Evolutionary conservation across 2,797 vertebrate species (phyloP).

Genomic region (Dallia pectoralis): DNA sequence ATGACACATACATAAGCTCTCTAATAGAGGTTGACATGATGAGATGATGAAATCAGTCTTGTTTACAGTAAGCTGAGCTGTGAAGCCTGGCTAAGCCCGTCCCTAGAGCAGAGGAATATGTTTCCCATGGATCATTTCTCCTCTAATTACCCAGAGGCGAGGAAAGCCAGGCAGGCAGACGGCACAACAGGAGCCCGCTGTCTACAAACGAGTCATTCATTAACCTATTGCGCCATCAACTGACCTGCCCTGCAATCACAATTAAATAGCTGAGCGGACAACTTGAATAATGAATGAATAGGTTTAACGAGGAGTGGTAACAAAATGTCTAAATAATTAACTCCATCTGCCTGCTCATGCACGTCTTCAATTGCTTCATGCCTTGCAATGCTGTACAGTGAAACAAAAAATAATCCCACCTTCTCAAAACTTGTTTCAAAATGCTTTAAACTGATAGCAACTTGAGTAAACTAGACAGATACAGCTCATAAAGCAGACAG

Average conservation of each 20-base stretch:
- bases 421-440: too few species aligned
- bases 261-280: neutral
- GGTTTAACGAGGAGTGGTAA: neutral
- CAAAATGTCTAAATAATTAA: neutral
- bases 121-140: constrained; percentile 66
- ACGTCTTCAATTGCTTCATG: neutral
- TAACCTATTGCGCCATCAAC: constrained; percentile 61
- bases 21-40: constrained; percentile 21
- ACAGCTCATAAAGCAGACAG: too few species aligned
- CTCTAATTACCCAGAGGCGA: constrained; percentile 61
- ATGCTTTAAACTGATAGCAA: too few species aligned
- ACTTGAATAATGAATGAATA: neutral
- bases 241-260: constrained; percentile 16
- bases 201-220: constrained; percentile 15
- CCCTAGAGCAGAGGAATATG: constrained; percentile 48
- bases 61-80: constrained; percentile 64
- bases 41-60: constrained; percentile 48
- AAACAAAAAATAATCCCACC: too few species aligned
- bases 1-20: constrained; percentile 25
- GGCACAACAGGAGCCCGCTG: constrained; percentile 27
- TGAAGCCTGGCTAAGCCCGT: constrained; percentile 55
- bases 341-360: neutral
- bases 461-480: too few species aligned
- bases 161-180: constrained; percentile 18
- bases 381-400: neutral